phyloP scores from a whole-genome alignment of 1,140 invertebrate species.

The Zaprionus davidi region DNA sequence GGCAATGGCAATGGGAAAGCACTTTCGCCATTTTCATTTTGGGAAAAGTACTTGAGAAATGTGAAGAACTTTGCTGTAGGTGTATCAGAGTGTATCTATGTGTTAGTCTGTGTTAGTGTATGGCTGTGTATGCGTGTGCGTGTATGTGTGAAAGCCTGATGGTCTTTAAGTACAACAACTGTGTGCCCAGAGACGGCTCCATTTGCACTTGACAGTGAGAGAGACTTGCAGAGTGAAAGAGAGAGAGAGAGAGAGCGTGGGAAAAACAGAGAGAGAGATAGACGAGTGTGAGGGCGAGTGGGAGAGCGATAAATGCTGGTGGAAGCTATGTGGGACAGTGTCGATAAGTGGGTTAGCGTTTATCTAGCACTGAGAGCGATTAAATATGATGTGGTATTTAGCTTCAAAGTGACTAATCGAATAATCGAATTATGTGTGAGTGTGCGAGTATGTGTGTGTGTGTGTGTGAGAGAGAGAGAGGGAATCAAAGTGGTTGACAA shows the following conservation, averaged over 20 bases:
- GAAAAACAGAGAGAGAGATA: neutral
- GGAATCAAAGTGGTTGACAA: neutral
- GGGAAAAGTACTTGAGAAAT: constrained; percentile 42
- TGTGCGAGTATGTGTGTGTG: neutral
- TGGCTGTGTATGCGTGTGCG: constrained; percentile 11
- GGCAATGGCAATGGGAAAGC: constrained; percentile 18
- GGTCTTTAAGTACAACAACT: constrained; percentile 35
- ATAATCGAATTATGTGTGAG: constrained; percentile 2
- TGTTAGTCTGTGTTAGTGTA: neutral
- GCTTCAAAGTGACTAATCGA: constrained; percentile 7
- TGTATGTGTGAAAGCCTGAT: constrained; percentile 24
- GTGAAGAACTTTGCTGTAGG: constrained; percentile 32
- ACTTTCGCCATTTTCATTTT: constrained; percentile 43
- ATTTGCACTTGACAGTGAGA: constrained; percentile 36
- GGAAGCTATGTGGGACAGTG: constrained; percentile 18
- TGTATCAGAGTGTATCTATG: constrained; percentile 2
- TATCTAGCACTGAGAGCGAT: constrained; percentile 4
- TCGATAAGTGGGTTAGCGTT: constrained; percentile 2
- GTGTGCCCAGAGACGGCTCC: constrained; percentile 21
- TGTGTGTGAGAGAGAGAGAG: neutral
- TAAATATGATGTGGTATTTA: constrained; percentile 1
- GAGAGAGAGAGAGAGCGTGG: constrained; percentile 11
- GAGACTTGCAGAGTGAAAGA: constrained; percentile 28
- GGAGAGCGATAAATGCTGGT: constrained; percentile 15
- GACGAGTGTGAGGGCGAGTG: neutral